A percentile compares a stretch with the other conserved stretches of the same genome.
Evolutionary conservation across 1,140 invertebrate species (phyloP).

Genomic region (Contarinia nasturtii): DNA sequence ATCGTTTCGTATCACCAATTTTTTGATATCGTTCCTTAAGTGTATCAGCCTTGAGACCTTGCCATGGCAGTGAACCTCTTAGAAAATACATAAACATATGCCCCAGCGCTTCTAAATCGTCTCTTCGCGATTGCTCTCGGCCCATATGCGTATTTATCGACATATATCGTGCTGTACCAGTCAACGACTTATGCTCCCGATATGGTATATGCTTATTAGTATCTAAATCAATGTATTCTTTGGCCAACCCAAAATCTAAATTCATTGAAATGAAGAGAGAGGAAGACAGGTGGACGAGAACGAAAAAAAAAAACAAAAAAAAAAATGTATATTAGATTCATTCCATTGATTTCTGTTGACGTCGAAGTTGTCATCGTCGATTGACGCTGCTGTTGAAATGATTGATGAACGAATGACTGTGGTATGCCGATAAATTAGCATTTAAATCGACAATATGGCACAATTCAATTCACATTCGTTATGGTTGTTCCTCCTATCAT

Average conservation of each 20-base stretch:
- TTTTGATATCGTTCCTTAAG: conserved; percentile 99
- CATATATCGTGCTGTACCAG: conserved; percentile 96
- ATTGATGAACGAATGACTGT: no score
- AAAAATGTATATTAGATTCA: no score
- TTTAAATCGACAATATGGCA: neutral
- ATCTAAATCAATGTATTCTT: conserved; percentile 99
- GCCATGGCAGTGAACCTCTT: conserved; percentile 96
- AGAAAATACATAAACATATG: conserved; percentile 99
- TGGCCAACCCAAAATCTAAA: conserved; percentile 94
- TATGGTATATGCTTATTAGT: conserved; percentile 99
- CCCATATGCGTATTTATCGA: conserved; percentile 99
- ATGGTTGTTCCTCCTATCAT: no score
- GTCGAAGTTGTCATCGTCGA: no score
- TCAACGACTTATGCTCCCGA: conserved; percentile 98
- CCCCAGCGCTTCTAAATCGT: conserved; percentile 96
- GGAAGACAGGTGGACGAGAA: neutral
- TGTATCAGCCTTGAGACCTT: conserved; percentile 98
- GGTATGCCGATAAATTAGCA: no score
- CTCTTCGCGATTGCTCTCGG: conserved; percentile 97
- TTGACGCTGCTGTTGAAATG: no score
- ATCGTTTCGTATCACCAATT: conserved; percentile 97
- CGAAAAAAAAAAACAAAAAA: no score
- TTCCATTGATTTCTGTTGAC: no score
- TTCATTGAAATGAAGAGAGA: neutral
- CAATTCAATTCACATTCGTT: neutral